Evolutionary conservation across 1,140 invertebrate genomes (phyloP).

Genomic region (Aradophagus sp.): DNA sequence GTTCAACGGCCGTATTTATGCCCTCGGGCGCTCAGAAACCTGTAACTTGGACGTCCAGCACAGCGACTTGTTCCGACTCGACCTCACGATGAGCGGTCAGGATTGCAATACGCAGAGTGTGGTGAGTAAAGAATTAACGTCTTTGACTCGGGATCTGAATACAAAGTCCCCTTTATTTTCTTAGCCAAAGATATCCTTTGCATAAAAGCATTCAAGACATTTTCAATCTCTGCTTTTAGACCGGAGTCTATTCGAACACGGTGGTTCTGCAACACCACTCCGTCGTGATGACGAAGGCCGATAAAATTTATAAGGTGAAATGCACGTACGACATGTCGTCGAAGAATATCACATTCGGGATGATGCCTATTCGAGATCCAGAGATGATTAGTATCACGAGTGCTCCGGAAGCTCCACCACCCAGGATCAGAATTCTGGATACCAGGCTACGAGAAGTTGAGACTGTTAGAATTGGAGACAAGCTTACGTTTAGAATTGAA

Average conservation of each 20-base stretch:
- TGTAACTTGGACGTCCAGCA: slow-evolving; percentile 96
- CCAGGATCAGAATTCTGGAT: slow-evolving; percentile 93
- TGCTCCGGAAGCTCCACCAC: slow-evolving; percentile 93
- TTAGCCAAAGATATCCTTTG: too few species aligned
- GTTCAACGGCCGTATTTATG: slow-evolving; percentile 95
- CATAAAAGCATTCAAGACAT: slow-evolving; percentile 34
- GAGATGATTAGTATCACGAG: slow-evolving; percentile 97
- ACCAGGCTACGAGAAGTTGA: slow-evolving; percentile 89
- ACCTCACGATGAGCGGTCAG: slow-evolving; percentile 93
- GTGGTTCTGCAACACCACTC: slow-evolving; percentile 96
- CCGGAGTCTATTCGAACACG: slow-evolving; percentile 94
- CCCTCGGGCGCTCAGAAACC: slow-evolving; percentile 92
- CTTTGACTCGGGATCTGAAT: too few species aligned
- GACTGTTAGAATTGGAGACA: slow-evolving; percentile 95
- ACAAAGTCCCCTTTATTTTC: too few species aligned
- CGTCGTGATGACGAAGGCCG: slow-evolving; percentile 96
- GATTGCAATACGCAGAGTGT: slow-evolving; percentile 95
- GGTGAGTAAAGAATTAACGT: slow-evolving; percentile 77
- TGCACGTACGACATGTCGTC: slow-evolving; percentile 97
- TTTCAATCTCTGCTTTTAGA: slow-evolving; percentile 83
- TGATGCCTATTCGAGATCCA: slow-evolving; percentile 96
- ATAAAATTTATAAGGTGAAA: slow-evolving; percentile 97
- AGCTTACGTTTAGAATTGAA: slow-evolving; percentile 95
- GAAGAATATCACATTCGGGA: slow-evolving; percentile 96
- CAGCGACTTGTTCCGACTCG: slow-evolving; percentile 92